Conservation (phyloP, 2,797 vertebrate genomes). For the Crenichthys baileyi region DNA sequence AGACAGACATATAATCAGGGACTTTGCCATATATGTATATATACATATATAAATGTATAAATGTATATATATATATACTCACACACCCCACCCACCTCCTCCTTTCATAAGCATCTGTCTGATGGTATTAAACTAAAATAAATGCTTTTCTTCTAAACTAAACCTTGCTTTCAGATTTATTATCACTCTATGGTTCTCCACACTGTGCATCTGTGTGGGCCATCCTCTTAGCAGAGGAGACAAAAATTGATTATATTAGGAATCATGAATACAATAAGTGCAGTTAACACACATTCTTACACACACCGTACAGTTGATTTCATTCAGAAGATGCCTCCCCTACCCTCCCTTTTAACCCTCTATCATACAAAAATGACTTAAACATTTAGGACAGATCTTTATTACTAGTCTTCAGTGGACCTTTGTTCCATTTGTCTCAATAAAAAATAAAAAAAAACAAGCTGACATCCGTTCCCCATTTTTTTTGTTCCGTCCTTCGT, state of each 20-base stretch:
- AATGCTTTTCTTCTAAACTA: conserved; percentile 14
- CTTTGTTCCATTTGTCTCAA: conserved; percentile 45
- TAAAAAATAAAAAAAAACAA: conserved; percentile 53
- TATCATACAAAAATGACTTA: conserved; percentile 50
- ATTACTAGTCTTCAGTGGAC: conserved; percentile 46
- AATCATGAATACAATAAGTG: conserved; percentile 59
- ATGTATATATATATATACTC: too few species aligned
- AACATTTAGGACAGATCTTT: conserved; percentile 57
- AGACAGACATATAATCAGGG: conserved; percentile 56
- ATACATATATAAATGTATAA: background rate
- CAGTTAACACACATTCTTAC: conserved; percentile 41
- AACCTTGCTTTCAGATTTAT: conserved; percentile 23
- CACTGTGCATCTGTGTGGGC: conserved; percentile 17
- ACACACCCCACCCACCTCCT: conserved; percentile 10
- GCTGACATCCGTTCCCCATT: conserved; percentile 11
- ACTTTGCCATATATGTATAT: conserved; percentile 34
- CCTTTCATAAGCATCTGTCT: background rate
- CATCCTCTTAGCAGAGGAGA: conserved; percentile 65
- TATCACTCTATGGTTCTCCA: conserved; percentile 3
- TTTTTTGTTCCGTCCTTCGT: conserved; percentile 4
- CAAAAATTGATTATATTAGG: conserved; percentile 73
- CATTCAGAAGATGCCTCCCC: conserved; percentile 55
- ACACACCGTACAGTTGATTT: conserved; percentile 42
- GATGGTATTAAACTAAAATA: conserved; percentile 20
- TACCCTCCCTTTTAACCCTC: conserved; percentile 21